A percentile compares a stretch with the other conserved stretches of the same genome.
Conservation (phyloP, 1,140 invertebrate genomes). For the Chironomus striatipennis region DNA sequence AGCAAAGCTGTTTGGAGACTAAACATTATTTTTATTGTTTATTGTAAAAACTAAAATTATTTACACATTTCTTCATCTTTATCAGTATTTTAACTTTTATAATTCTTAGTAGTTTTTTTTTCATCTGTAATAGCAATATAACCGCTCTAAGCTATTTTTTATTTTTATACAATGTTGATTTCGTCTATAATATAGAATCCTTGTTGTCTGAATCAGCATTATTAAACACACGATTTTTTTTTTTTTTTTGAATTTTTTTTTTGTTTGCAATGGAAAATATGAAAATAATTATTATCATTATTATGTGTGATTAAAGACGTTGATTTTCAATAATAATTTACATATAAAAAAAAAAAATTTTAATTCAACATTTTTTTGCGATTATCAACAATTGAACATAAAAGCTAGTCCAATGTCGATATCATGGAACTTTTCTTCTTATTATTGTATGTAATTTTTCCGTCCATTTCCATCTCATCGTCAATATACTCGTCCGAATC, state of each 20-base stretch:
- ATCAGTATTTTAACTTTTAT: conserved; percentile 1
- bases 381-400: background rate
- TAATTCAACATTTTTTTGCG: background rate
- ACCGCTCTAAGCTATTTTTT: conserved; percentile 5
- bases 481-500: background rate
- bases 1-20: background rate
- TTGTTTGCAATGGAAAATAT: conserved; percentile 2
- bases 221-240: background rate
- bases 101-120: background rate
- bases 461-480: background rate
- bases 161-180: conserved; percentile 4
- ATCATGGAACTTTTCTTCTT: conserved; percentile 3
- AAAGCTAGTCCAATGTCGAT: background rate
- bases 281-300: background rate
- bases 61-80: background rate
- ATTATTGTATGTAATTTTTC: background rate
- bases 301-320: conserved; percentile 10
- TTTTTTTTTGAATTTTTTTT: background rate
- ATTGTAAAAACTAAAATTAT: conserved; percentile 6
- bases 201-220: background rate
- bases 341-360: too few relatives aligned
- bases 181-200: background rate
- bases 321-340: background rate
- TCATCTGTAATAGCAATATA: conserved; percentile 1
- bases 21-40: background rate